Conservation (phyloP, 2,797 vertebrate species). For the Hippocampus kuda region DNA sequence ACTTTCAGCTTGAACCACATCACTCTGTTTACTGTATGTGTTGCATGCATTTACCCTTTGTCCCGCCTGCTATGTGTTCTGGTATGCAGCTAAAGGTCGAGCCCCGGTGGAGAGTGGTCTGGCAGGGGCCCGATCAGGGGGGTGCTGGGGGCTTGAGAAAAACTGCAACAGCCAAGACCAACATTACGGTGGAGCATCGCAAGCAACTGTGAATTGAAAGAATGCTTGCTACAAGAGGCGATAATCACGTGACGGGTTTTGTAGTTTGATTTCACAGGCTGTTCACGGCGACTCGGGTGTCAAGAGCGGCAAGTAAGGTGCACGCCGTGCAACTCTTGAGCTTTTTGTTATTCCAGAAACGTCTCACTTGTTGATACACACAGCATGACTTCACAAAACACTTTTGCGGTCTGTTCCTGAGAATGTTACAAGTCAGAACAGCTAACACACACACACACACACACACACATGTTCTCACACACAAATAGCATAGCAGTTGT, state of each 20-base stretch:
- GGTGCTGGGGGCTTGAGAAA: constrained; percentile 43
- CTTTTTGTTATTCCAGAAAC: constrained; percentile 38
- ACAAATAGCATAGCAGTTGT: constrained; percentile 23
- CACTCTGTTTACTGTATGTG: constrained; percentile 25
- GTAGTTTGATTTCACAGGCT: constrained; percentile 13
- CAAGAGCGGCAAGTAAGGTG: constrained; percentile 20
- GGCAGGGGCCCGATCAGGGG: constrained; percentile 56
- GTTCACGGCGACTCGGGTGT: constrained; percentile 5
- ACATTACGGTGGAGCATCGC: constrained; percentile 25
- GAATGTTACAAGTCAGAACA: constrained; percentile 51
- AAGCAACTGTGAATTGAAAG: constrained; percentile 25
- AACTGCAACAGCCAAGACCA: constrained; percentile 44
- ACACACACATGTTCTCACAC: constrained; percentile 11
- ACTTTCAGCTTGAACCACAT: not conserved
- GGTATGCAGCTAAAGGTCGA: constrained; percentile 71
- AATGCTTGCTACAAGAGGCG: constrained; percentile 20
- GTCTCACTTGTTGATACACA: constrained; percentile 29
- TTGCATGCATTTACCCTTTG: constrained; percentile 60
- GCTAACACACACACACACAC: constrained; percentile 23
- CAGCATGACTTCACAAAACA: constrained; percentile 45
- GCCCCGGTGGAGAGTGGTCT: constrained; percentile 50
- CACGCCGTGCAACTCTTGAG: constrained; percentile 24
- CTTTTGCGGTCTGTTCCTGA: constrained; percentile 43
- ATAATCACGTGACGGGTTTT: constrained; percentile 18
- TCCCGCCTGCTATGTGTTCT: constrained; percentile 67